phyloP scores from a whole-genome alignment of 2,888 invertebrate genomes.

The Diloba caeruleocephala region DNA sequence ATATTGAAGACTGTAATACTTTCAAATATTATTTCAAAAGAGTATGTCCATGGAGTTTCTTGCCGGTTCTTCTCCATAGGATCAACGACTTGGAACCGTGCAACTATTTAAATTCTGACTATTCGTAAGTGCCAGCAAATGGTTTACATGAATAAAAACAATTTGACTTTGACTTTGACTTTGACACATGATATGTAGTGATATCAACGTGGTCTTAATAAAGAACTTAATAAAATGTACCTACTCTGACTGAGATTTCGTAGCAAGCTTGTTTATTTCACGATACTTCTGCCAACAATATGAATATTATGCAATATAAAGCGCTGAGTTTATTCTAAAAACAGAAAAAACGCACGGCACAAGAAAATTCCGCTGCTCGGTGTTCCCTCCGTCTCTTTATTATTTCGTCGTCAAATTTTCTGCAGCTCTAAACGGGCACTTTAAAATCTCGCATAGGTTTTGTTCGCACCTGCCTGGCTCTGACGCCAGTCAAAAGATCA shows the following conservation, averaged over 20 bases:
- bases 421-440: conserved; percentile 68
- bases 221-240: conserved; percentile 39
- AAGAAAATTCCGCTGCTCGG: conserved; percentile 17
- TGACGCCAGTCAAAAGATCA: conserved; percentile 79
- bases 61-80: too few species aligned
- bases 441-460: conserved; percentile 65
- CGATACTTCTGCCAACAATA: conserved; percentile 25
- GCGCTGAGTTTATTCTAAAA: conserved; percentile 25
- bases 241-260: conserved; percentile 28
- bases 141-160: too few species aligned
- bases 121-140: too few species aligned
- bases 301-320: conserved; percentile 29
- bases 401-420: conserved; percentile 70
- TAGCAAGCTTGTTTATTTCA: conserved; percentile 25
- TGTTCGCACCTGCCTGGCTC: conserved; percentile 62
- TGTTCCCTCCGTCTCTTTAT: conserved; percentile 48
- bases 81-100: too few species aligned
- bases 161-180: too few species aligned
- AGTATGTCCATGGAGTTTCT: too few species aligned
- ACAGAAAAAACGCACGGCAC: conserved; percentile 25
- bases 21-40: too few species aligned
- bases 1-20: too few species aligned
- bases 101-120: too few species aligned
- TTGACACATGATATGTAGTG: too few species aligned
- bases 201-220: conserved; percentile 18